These are phyloP conservation scores for Scelioninae gen. 1 DNA, from an alignment of 2,888 invertebrate genomes.

Conservation along the genomic window DNA sequence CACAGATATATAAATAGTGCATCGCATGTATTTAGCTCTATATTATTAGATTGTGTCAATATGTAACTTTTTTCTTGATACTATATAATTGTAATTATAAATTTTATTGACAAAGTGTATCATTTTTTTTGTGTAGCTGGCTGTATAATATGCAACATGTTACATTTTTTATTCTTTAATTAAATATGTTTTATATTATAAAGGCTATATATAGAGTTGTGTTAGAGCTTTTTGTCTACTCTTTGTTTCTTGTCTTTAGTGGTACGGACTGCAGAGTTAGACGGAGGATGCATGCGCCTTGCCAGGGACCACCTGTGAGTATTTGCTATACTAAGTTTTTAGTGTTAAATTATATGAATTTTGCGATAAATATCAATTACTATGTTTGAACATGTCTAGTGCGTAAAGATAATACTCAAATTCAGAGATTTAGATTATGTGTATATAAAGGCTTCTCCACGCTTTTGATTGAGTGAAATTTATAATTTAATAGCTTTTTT, in stretches of 20 bases:
- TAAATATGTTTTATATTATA: conserved; percentile 62
- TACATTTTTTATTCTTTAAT: conserved; percentile 54
- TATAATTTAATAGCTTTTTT: too few species aligned
- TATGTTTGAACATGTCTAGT: too few species aligned
- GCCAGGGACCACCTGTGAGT: conserved; percentile 84
- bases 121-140: conserved; percentile 75
- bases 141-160: conserved; percentile 77
- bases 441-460: too few species aligned
- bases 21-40: conserved; percentile 83
- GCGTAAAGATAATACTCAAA: too few species aligned
- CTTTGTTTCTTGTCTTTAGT: conserved; percentile 84
- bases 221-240: conserved; percentile 80
- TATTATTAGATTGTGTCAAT: conserved; percentile 35
- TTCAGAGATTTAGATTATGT: too few species aligned
- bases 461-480: too few species aligned
- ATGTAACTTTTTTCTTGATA: conserved; percentile 46
- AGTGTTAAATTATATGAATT: too few species aligned
- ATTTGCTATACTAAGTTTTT: too few species aligned
- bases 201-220: conserved; percentile 72
- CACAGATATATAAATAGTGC: conserved; percentile 77
- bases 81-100: conserved; percentile 21
- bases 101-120: conserved; percentile 40
- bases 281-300: conserved; percentile 85
- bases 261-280: conserved; percentile 85
- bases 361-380: too few species aligned